Conservation (phyloP, 1,140 invertebrate genomes). For the Neotoxoptera formosana region DNA sequence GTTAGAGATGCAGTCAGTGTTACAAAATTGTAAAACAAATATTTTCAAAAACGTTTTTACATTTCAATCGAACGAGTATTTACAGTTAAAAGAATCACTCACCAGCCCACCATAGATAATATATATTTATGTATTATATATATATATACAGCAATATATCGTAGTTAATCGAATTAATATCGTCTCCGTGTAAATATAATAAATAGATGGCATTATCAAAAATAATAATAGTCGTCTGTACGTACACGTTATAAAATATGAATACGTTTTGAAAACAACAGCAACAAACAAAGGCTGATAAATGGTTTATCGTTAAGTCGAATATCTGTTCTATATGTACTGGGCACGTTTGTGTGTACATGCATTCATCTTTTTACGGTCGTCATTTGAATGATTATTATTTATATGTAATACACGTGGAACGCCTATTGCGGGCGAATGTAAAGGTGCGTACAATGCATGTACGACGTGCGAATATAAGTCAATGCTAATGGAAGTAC, state of each 20-base stretch:
- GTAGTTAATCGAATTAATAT: not conserved
- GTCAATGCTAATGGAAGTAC: conserved; percentile 27
- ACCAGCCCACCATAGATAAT: no score
- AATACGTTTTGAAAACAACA: not conserved
- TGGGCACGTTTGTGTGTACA: not conserved
- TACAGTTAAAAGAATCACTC: no score
- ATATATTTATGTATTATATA: no score
- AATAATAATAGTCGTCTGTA: not conserved
- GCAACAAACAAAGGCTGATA: not conserved
- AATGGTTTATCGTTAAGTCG: not conserved
- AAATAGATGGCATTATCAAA: not conserved
- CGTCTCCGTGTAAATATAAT: not conserved
- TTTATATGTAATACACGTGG: not conserved
- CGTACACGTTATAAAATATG: not conserved
- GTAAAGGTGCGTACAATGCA: not conserved
- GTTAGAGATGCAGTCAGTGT: no score
- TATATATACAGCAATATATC: not conserved
- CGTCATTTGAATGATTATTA: conserved; percentile 20
- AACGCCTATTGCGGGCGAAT: not conserved
- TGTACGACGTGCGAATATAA: not conserved
- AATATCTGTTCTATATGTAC: not conserved
- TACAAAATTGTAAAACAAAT: no score
- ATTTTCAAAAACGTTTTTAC: no score
- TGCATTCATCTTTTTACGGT: not conserved
- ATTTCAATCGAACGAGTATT: no score